Evolutionary conservation across 2,113 vertebrate species (phyloP).

Genomic region (Colaptes auratus): DNA sequence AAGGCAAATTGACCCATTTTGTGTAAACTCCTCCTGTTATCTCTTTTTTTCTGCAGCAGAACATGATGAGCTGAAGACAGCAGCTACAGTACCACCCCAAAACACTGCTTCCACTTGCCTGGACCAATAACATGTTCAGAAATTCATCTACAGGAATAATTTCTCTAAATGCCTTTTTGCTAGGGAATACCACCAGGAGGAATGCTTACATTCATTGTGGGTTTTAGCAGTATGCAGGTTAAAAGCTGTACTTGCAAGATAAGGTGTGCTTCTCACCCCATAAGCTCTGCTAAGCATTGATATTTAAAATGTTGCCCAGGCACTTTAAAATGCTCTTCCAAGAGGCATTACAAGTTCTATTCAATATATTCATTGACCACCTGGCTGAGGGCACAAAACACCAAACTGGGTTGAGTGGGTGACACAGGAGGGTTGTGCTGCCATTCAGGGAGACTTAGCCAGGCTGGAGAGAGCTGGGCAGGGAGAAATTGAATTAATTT

Average conservation of each 20-base stretch:
- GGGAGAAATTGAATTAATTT: too few species aligned
- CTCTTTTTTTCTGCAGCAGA: background rate
- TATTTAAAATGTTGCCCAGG: background rate
- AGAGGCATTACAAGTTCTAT: background rate
- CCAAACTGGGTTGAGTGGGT: too few species aligned
- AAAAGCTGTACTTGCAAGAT: constrained; percentile 17
- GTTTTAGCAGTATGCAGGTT: background rate
- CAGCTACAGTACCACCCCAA: background rate
- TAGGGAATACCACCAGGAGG: background rate
- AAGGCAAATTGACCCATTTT: background rate
- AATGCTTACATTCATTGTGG: background rate
- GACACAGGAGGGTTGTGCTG: too few species aligned
- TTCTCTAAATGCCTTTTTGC: background rate
- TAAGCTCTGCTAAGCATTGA: background rate
- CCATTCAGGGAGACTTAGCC: too few species aligned
- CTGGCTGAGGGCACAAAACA: too few species aligned
- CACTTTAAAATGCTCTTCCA: background rate
- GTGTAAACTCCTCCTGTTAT: background rate
- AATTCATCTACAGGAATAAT: background rate
- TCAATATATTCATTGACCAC: too few species aligned
- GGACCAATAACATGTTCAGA: background rate
- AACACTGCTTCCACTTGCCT: background rate
- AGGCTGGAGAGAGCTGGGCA: too few species aligned
- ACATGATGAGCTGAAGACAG: background rate
- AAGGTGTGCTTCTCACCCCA: background rate